Percentiles rank a stretch among this genome's conserved stretches.
These are phyloP conservation scores for Meandrusa payeni DNA, from an alignment of 2,888 invertebrate species.

Conservation along the genomic window DNA sequence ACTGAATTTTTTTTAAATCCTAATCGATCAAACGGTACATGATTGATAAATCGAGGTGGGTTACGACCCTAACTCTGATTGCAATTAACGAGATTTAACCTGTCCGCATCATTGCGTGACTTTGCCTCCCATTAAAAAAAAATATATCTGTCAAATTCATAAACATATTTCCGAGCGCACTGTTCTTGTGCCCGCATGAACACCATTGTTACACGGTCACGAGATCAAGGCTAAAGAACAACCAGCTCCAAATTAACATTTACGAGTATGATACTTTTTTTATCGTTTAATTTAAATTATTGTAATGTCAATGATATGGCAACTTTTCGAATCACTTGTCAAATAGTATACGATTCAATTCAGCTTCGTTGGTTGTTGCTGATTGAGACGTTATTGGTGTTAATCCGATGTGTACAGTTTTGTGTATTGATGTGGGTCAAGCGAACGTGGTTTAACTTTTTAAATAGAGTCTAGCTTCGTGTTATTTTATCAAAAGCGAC, in stretches of 20 bases:
- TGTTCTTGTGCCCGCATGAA: constrained; percentile 12
- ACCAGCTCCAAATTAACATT: constrained; percentile 18
- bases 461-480: constrained; percentile 13
- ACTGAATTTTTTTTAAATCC: constrained; percentile 1
- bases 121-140: constrained; percentile 25
- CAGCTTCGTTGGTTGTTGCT: neutral
- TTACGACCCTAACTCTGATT: constrained; percentile 65
- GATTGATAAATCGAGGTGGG: constrained; percentile 50
- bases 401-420: constrained; percentile 3
- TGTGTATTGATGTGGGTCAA: constrained; percentile 13
- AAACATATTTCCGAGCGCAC: neutral
- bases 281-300: constrained; percentile 5
- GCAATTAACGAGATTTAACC: constrained; percentile 44
- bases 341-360: constrained; percentile 10
- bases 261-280: neutral
- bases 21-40: constrained; percentile 29
- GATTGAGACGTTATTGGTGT: constrained; percentile 3
- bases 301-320: constrained; percentile 15
- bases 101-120: constrained; percentile 47
- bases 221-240: constrained; percentile 22
- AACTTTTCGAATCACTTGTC: constrained; percentile 12
- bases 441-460: constrained; percentile 1
- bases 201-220: constrained; percentile 16
- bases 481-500: constrained; percentile 1
- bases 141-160: neutral